Evolutionary conservation across 2,888 invertebrate species (phyloP).

Genomic region (Candidula unifasciata): DNA sequence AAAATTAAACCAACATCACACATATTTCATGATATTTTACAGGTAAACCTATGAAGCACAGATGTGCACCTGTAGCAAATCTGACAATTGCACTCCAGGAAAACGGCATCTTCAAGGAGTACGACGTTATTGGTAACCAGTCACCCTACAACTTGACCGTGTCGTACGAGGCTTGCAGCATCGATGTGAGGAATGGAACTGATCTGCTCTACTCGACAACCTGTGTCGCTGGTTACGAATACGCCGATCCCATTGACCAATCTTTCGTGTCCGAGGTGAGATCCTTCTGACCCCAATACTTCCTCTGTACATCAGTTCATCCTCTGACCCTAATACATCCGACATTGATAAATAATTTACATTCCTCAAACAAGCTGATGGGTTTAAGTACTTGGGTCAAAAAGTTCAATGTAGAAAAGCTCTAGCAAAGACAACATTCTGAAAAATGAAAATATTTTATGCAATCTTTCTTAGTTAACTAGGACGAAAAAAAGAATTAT

Average conservation of each 20-base stretch:
- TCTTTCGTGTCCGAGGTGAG: constrained; percentile 51
- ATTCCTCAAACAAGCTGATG: too few relatives aligned
- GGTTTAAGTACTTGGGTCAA: too few relatives aligned
- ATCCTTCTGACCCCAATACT: background rate
- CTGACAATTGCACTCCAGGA: constrained; percentile 1
- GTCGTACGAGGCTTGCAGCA: constrained; percentile 39
- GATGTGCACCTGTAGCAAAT: background rate
- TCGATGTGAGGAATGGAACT: constrained; percentile 39
- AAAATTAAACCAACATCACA: too few relatives aligned
- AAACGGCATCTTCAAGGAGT: background rate
- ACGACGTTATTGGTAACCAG: constrained; percentile 34
- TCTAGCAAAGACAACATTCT: too few relatives aligned
- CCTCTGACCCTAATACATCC: too few relatives aligned
- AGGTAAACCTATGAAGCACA: constrained; percentile 23
- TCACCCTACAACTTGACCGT: constrained; percentile 21
- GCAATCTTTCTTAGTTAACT: too few relatives aligned
- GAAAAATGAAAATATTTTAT: too few relatives aligned
- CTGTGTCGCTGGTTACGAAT: constrained; percentile 45
- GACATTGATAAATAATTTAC: too few relatives aligned
- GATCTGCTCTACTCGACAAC: background rate
- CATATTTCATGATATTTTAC: too few relatives aligned
- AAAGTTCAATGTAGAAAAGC: too few relatives aligned
- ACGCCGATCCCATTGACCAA: constrained; percentile 15
- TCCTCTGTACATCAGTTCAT: background rate
- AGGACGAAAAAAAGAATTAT: too few relatives aligned